These are phyloP conservation scores for Steromphala cineraria DNA, from an alignment of 2,888 invertebrate genomes.

Conservation along the genomic window DNA sequence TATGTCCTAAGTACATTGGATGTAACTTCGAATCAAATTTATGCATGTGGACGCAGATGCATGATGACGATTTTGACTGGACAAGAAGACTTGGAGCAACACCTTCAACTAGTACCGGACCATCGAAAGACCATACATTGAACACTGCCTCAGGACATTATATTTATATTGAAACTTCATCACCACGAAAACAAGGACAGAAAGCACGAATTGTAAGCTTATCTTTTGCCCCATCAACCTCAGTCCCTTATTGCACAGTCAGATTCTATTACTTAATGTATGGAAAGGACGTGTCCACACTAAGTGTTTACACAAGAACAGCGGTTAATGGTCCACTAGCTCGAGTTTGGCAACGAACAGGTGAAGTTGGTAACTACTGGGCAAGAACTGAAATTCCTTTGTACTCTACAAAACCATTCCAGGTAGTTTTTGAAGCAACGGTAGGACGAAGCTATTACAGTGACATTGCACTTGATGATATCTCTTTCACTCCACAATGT, in stretches of 20 bases:
- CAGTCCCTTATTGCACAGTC: conserved; percentile 52
- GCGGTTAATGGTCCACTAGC: conserved; percentile 54
- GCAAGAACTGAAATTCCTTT: conserved; percentile 53
- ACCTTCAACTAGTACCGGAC: conserved; percentile 63
- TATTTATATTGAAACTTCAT: conserved; percentile 64
- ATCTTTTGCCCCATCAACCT: conserved; percentile 41
- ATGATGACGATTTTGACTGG: conserved; percentile 72
- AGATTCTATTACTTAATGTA: conserved; percentile 69
- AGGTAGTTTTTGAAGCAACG: conserved; percentile 66
- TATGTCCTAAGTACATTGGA: conserved; percentile 43
- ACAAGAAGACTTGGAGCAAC: conserved; percentile 60
- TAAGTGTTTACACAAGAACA: conserved; percentile 64
- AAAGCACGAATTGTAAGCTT: conserved; percentile 70
- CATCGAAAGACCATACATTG: conserved; percentile 68
- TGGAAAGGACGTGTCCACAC: conserved; percentile 59
- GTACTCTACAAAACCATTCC: conserved; percentile 50
- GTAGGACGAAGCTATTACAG: conserved; percentile 56
- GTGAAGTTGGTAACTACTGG: conserved; percentile 60
- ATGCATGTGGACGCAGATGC: conserved; percentile 63
- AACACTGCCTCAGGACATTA: conserved; percentile 62
- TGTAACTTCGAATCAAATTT: conserved; percentile 65
- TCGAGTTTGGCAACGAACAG: conserved; percentile 42
- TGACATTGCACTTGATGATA: conserved; percentile 72
- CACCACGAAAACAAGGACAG: conserved; percentile 54
- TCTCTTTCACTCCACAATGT: conserved; percentile 65